Evolutionary conservation across 1,140 invertebrate genomes (phyloP).

Genomic region (Vollenhovia emeryi): DNA sequence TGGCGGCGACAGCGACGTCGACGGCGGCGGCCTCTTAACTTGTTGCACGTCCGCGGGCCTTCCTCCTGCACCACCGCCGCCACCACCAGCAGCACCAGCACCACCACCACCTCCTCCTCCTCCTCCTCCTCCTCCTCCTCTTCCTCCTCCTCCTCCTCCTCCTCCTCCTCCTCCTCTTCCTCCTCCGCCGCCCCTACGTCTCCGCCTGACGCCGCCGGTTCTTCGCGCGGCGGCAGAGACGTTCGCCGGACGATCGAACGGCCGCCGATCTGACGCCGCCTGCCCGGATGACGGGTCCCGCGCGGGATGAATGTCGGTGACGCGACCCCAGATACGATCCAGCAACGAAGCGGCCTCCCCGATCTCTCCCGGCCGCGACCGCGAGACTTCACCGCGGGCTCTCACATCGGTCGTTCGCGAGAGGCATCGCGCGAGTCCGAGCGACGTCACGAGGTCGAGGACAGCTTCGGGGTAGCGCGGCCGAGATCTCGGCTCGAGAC

Average conservation of each 20-base stretch:
- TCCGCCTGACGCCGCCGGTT: slow-evolving; percentile 51
- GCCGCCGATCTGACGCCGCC: slow-evolving; percentile 69
- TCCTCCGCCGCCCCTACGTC: slow-evolving; percentile 60
- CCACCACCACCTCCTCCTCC: slow-evolving; percentile 60
- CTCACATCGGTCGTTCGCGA: slow-evolving; percentile 33
- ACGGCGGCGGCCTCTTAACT: slow-evolving; percentile 82
- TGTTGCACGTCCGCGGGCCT: slow-evolving; percentile 81
- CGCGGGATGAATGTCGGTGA: slow-evolving; percentile 70
- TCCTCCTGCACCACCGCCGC: slow-evolving; percentile 73
- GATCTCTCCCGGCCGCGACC: slow-evolving; percentile 12
- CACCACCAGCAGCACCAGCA: slow-evolving; percentile 59
- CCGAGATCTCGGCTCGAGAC: neutral
- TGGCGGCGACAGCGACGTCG: slow-evolving; percentile 78
- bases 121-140: slow-evolving; percentile 61
- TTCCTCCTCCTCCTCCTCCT: slow-evolving; percentile 59
- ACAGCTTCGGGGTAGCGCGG: neutral
- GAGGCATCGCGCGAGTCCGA: neutral
- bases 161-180: slow-evolving; percentile 62
- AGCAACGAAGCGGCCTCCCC: slow-evolving; percentile 43
- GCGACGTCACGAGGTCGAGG: neutral
- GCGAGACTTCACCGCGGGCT: neutral
- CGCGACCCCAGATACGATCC: slow-evolving; percentile 55
- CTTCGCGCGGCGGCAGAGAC: slow-evolving; percentile 67
- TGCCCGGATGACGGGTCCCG: slow-evolving; percentile 66
- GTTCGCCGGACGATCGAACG: slow-evolving; percentile 71